Evolutionary conservation across 2,888 invertebrate species (phyloP), one percentile per base, ranked within the genome.

Genomic region (Subacronicta megacephala): DNA sequence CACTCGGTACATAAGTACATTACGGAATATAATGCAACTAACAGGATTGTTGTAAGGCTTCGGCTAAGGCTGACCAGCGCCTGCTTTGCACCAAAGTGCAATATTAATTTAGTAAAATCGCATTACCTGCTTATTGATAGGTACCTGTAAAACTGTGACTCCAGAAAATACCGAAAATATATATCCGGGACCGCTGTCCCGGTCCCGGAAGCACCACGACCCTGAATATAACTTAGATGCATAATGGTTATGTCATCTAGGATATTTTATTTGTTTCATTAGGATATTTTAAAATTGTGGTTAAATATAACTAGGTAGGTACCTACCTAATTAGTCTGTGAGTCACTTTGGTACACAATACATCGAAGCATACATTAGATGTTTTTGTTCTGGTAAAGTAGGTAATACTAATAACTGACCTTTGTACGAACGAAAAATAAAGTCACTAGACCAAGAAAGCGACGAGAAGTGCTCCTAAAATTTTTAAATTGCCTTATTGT

Each of bases 31-130:
- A n/a, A n/a, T n/a, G 74, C 73, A 75, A 50, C 58, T 86, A 89
- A 89, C 80, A 80, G 88, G 89, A 90, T 90, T 60, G 65, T 81
- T 84, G 81, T 78, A 75, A 68, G 89, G 88, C 82, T 91, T 91
- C 90, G 62, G 62, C n/a, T n/a, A n/a, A n/a, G n/a, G n/a, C n/a
- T 80, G 75, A 75, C 77, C 62, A 72, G 56, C 51, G 46, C 42
- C 42, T 55, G 54, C 49, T 54, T 51, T 18, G 53, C 59, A 58
- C 37, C 37, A 23, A 50, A 66, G 61, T 62, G 68, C 64, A 62
- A 68, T 69, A 71, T 78, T 64, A 59, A 71, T 61, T 70, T 76
- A 67, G 61, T 26, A 37, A 57, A 67, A 67, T 62, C 57, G 41
- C 50, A 52, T 72, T 69, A 63, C 5, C 1, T 1, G n/a, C n/a